Percentiles rank a stretch among this genome's conserved stretches.
phyloP scores from a whole-genome alignment of 2,113 vertebrate genomes.

The Uria lomvia region DNA sequence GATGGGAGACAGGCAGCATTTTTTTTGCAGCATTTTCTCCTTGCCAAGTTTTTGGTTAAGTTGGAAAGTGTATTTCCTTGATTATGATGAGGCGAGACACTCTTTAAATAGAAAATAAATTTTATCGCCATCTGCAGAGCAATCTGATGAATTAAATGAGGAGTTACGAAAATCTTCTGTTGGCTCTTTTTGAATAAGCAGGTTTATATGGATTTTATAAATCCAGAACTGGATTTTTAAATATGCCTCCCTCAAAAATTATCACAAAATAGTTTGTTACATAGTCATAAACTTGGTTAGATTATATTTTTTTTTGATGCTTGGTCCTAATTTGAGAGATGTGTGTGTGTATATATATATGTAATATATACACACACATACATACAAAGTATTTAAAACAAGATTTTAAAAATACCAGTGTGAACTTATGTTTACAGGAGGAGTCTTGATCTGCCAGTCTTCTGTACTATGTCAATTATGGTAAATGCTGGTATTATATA shows the following conservation, averaged over 20 bases:
- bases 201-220: background rate
- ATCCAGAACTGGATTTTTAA: background rate
- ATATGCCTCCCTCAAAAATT: background rate
- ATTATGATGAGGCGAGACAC: constrained; percentile 30
- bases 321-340: background rate
- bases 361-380: background rate
- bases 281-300: background rate
- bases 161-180: background rate
- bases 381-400: background rate
- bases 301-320: background rate
- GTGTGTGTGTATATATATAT: too few relatives aligned
- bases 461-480: background rate
- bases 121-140: constrained; percentile 39
- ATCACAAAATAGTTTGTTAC: background rate
- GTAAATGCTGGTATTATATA: background rate
- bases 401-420: background rate
- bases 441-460: background rate
- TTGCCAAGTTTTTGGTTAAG: constrained; percentile 45
- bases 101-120: constrained; percentile 52
- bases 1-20: background rate
- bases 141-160: constrained; percentile 35
- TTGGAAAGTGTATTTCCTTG: constrained; percentile 29
- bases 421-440: background rate
- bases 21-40: background rate
- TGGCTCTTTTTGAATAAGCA: background rate